Percentiles rank a stretch among this genome's conserved stretches.
phyloP scores from a whole-genome alignment of 1,140 invertebrate species.

The Pinna nobilis region DNA sequence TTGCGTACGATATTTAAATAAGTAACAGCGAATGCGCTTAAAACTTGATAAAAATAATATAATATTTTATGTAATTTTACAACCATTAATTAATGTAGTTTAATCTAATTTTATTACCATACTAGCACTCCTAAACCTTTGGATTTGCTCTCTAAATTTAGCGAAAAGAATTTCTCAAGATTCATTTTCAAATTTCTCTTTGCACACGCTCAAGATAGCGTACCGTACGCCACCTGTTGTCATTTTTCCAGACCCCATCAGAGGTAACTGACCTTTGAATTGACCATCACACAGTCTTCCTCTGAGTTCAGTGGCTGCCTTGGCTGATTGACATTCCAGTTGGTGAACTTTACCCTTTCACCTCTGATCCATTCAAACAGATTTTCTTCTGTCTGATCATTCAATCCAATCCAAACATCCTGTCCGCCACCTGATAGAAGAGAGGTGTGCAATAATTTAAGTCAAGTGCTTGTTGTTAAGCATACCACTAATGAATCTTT shows the following conservation, averaged over 20 bases:
- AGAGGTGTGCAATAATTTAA: neutral
- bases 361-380: constrained; percentile 60
- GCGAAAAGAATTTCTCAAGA: neutral
- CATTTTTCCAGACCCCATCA: too few species aligned
- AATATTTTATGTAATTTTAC: neutral
- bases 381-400: constrained; percentile 49
- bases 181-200: neutral
- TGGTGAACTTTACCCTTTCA: constrained; percentile 55
- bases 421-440: constrained; percentile 29
- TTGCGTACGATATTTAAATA: too few species aligned
- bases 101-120: neutral
- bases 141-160: neutral
- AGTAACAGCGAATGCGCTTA: too few species aligned
- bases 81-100: neutral
- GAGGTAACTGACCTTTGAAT: constrained; percentile 22
- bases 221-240: too few species aligned
- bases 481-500: too few species aligned
- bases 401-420: constrained; percentile 60
- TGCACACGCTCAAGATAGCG: neutral
- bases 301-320: constrained; percentile 30
- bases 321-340: constrained; percentile 63
- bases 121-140: neutral
- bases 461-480: too few species aligned
- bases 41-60: too few species aligned
- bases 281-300: constrained; percentile 53